Evolutionary conservation across 1,140 invertebrate genomes (phyloP), one percentile per base, ranked within the genome.

Genomic region (Himalopsyche phryganea): DNA sequence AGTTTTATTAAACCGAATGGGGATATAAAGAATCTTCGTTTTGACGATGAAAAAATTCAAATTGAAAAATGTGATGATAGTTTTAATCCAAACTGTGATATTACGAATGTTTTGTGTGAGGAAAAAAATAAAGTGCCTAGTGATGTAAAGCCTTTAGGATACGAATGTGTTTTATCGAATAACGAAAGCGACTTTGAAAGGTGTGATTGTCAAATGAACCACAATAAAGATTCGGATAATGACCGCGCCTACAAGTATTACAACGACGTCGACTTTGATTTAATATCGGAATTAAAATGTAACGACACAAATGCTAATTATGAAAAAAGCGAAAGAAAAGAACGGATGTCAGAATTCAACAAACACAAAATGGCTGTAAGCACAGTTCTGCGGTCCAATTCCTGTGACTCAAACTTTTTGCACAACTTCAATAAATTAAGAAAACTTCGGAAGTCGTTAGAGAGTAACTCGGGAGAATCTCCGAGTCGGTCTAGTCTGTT

Each of bases 381-480:
- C 20, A 63, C 61, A 11, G 57, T 63, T 0, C 32, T 63, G 6
- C 47, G 61, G 1, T 63, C 61, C n/a, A 63, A 63, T 33, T 63
- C 61, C 0, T 63, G 61, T 51, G 61, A 63, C 45, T 63, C 61
- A 0, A 60, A 60, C 35, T 55, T 60, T 44, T 36, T 63, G 5
- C 49, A 63, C 35, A 55, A 63, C 32, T 59, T 63, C 18, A 63
- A 63, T 49, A 58, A 55, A 44, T 18, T 63, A 17, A 50, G 53
- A 15, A 57, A 58, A 20, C 19, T 63, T 2, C 18, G 56, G 0
- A 51, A 47, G 53, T 58, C 60, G 3, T 19, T 61, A n/a, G 60
- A 61, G n/a, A 52, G 20, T 14, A 61, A 49, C 40, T 28, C 47
- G 4, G 40, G 40, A 19, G 46, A 50, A 15, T 35, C 51, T 13